These are phyloP conservation scores for Drosophila punjabiensis DNA, from an alignment of 1,140 invertebrate species.

Conservation along the genomic window DNA sequence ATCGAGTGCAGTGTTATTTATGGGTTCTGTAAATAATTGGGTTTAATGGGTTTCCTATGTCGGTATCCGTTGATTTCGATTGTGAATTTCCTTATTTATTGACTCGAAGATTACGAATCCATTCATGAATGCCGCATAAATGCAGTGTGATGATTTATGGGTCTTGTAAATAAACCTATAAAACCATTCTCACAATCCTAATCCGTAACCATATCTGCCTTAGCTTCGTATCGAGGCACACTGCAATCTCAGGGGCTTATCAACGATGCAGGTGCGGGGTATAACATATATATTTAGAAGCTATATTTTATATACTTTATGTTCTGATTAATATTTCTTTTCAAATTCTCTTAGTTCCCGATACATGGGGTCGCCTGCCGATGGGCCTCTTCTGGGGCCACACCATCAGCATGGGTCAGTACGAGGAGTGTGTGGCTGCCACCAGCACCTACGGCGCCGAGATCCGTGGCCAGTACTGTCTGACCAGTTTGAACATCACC, in stretches of 20 bases:
- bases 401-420: slow-evolving; percentile 76
- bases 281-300: background rate
- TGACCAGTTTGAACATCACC: slow-evolving; percentile 69
- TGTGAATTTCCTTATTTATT: slow-evolving; percentile 11
- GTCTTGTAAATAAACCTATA: background rate
- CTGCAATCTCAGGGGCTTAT: slow-evolving; percentile 18
- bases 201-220: slow-evolving; percentile 2
- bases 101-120: slow-evolving; percentile 2
- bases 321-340: background rate
- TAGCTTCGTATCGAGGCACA: background rate
- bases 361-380: slow-evolving; percentile 79
- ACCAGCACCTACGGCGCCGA: slow-evolving; percentile 44
- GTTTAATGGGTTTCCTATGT: too few species aligned
- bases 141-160: slow-evolving; percentile 23
- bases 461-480: slow-evolving; percentile 73
- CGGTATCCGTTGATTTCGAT: too few species aligned
- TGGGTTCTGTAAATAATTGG: slow-evolving; percentile 2
- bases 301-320: background rate
- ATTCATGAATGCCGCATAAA: slow-evolving; percentile 3
- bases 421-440: slow-evolving; percentile 79
- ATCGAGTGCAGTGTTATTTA: slow-evolving; percentile 17
- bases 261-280: slow-evolving; percentile 13
- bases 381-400: slow-evolving; percentile 80
- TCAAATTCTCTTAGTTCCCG: slow-evolving; percentile 62
- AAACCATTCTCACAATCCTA: background rate